Base-by-base conservation (phyloP, 2,113 vertebrate genomes). In the Dolichallabes microphthalmus region DNA sequence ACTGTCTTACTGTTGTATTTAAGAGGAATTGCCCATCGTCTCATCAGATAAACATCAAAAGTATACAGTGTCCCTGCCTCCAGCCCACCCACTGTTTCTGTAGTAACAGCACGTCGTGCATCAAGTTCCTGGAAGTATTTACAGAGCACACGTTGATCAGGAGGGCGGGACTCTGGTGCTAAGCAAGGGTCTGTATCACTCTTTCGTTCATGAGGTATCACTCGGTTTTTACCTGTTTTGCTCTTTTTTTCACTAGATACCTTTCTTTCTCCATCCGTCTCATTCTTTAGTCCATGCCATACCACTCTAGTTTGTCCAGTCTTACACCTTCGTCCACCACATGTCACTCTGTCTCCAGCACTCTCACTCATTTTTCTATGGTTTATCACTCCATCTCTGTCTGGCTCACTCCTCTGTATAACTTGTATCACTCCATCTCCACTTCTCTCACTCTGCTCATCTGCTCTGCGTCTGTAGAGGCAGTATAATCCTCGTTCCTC, bases 21-120 rank as follows among this genome's bases (percentile, higher is more conserved):
- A 88, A 97, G 84, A 1, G 96, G 94, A 90, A 96, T 94, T 87
- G 96, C 96, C 90, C 96, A 96, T 82, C 95, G 95, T 91, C 96
- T 96, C 80, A 97, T 94, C 90, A 97, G 94, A 88, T 97, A 98
- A 86, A 98, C 93, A 89, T 97, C 97, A 89, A 98, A 96, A 91
- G 96, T 86, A 86, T 97, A 97, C 81, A 93, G 88, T 2, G 90
- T 93, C 45, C 94, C 96, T 12, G 93, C 92, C 88, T 96, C 91
- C 86, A 98, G 91, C 83, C 94, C 96, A 39, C 92, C 91, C 71
- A 98, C 95, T 87, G 95, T 95, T 88, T 96, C 95, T 22, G 96
- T 96, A 32, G 96, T 96, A 83, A 97, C 96, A 0, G 96, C 96
- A 91, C 95, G 90, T 52, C 93, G 95, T 75, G 92, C 93, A 88